phyloP scores from a whole-genome alignment of 2,113 vertebrate species.

The Bettongia penicillata region DNA sequence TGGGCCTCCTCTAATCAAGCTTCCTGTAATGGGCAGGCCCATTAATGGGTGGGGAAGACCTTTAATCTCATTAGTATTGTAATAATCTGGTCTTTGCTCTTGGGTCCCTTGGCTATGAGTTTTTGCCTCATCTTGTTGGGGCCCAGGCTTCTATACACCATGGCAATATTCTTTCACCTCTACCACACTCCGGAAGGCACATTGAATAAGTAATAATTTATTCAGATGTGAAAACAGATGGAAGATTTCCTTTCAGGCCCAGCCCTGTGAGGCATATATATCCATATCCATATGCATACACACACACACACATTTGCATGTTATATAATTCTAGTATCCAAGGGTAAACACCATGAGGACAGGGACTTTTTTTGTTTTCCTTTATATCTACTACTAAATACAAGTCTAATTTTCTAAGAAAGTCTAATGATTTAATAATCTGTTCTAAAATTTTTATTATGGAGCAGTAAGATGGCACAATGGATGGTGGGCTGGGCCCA shows the following conservation, averaged over 20 bases:
- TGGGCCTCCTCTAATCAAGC: too few species aligned
- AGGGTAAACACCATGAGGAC: background rate
- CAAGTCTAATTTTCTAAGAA: background rate
- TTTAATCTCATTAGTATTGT: too few species aligned
- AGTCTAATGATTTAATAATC: background rate
- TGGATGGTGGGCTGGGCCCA: background rate
- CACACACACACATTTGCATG: background rate
- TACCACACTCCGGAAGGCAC: background rate
- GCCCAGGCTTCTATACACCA: background rate
- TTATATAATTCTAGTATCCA: background rate
- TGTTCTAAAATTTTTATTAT: background rate
- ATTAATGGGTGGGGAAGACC: too few species aligned
- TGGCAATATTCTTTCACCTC: background rate
- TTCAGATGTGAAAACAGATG: background rate
- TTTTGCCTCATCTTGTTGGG: background rate
- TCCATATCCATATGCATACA: too few species aligned
- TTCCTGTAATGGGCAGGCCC: too few species aligned
- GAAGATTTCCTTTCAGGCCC: background rate
- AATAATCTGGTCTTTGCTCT: background rate
- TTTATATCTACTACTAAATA: background rate
- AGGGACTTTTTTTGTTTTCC: background rate
- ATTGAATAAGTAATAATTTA: background rate
- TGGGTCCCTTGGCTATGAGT: background rate
- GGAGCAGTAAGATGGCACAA: background rate
- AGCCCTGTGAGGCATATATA: background rate